Conservation (phyloP, 2,797 vertebrate species). For the Brachyrhaphis roseni region DNA sequence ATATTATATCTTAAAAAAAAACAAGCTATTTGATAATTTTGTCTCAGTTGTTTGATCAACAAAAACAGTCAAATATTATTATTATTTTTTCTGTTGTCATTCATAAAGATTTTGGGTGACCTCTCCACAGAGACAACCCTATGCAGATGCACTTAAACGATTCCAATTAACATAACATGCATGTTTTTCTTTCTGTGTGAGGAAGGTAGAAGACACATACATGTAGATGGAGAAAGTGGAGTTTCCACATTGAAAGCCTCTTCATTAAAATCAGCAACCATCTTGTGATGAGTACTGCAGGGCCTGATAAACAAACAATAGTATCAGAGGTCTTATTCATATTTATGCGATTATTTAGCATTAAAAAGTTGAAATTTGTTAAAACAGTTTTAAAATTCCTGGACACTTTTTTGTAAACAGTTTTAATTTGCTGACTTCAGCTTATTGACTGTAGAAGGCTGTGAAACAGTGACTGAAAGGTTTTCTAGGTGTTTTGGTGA, state of each 20-base stretch:
- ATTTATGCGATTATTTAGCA: background rate
- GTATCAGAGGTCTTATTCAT: slow-evolving; percentile 10
- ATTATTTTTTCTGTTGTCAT: background rate
- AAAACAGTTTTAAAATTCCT: slow-evolving; percentile 32
- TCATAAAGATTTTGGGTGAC: background rate
- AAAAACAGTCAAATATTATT: background rate
- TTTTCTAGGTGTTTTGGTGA: background rate
- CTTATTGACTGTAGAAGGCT: slow-evolving; percentile 44
- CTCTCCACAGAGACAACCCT: background rate
- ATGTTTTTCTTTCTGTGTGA: background rate
- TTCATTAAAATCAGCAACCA: background rate
- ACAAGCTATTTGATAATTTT: background rate
- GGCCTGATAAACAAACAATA: slow-evolving; percentile 8
- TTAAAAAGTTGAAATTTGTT: slow-evolving; percentile 3
- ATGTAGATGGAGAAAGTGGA: background rate
- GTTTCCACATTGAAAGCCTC: background rate
- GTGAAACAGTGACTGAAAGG: background rate
- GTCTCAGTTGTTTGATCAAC: background rate
- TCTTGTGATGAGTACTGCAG: background rate
- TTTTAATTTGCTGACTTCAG: slow-evolving; percentile 39
- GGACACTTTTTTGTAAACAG: slow-evolving; percentile 37
- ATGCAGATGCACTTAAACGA: background rate
- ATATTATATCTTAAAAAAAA: background rate
- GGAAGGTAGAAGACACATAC: background rate
- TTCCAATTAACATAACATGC: background rate